Conservation (phyloP, 2,888 invertebrate species). For the Calameuta filiformis region DNA sequence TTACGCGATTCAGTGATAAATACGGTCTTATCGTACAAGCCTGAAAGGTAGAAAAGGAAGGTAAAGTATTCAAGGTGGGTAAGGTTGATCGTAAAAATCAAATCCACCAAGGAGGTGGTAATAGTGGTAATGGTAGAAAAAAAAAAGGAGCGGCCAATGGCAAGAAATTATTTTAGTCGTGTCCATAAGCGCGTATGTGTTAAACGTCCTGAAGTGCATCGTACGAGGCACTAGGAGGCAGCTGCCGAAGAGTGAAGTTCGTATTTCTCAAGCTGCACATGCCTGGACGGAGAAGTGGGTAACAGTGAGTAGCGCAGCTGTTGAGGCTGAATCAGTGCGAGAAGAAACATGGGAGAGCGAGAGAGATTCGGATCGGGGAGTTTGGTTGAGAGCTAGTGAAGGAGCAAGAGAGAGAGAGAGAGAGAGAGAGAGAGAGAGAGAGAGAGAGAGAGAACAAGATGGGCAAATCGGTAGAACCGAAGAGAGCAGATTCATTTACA, state of each 20-base stretch:
- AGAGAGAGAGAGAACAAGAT: neutral
- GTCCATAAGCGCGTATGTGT: neutral
- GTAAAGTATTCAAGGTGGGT: neutral
- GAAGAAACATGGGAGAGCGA: neutral
- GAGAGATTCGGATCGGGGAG: neutral
- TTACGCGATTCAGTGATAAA: neutral
- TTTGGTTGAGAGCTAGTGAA: neutral
- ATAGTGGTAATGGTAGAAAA: neutral
- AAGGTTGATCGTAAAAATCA: neutral
- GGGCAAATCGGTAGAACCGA: too few species aligned
- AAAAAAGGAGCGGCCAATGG: neutral
- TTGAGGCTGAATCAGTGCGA: neutral
- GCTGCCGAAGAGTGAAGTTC: neutral
- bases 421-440: constrained; percentile 3
- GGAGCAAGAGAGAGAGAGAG: constrained; percentile 3
- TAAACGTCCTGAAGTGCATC: neutral
- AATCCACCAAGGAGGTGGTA: neutral
- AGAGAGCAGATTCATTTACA: neutral
- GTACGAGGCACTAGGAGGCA: neutral
- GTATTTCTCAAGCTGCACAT: neutral
- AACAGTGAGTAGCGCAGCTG: neutral
- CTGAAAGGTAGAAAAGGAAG: neutral
- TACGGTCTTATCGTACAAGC: neutral
- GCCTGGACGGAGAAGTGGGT: neutral
- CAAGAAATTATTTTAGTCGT: neutral